phyloP scores from a whole-genome alignment of 64 coral and sea anemone species.

The Dendrophyllia cribrosa region DNA sequence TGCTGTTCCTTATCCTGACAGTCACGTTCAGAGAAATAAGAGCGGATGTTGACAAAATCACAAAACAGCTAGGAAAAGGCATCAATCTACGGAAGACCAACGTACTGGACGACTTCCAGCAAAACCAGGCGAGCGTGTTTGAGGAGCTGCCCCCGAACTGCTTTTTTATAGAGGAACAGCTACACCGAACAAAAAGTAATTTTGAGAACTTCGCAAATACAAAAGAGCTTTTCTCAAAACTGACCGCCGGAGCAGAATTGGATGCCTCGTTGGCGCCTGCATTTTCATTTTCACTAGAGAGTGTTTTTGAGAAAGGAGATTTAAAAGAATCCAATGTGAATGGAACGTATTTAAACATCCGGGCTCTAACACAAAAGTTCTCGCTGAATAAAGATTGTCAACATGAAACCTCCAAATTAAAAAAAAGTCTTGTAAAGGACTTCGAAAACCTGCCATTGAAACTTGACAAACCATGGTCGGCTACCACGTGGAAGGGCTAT shows the following conservation, averaged over 20 bases:
- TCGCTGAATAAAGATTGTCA: slow-evolving; percentile 36
- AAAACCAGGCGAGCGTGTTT: neutral
- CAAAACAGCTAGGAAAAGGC: neutral
- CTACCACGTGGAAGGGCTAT: slow-evolving; percentile 30
- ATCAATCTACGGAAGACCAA: neutral
- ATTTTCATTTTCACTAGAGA: neutral
- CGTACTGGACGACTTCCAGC: neutral
- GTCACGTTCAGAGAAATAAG: too few relatives aligned
- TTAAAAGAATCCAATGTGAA: neutral
- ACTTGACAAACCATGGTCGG: slow-evolving; percentile 23
- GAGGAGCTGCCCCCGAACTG: neutral
- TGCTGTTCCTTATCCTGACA: neutral
- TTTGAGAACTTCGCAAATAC: neutral
- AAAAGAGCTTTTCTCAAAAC: neutral
- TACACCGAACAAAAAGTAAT: too few relatives aligned
- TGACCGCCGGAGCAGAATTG: neutral
- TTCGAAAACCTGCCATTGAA: slow-evolving; percentile 3
- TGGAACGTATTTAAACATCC: slow-evolving; percentile 16
- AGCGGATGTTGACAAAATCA: neutral
- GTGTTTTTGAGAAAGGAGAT: neutral
- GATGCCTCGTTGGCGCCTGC: neutral
- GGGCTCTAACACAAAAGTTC: neutral
- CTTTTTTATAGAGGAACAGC: neutral
- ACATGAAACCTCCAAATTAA: neutral
- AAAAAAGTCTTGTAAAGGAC: slow-evolving; percentile 7